Conservation (phyloP, 2,888 invertebrate genomes). For the Hedya salicella region DNA sequence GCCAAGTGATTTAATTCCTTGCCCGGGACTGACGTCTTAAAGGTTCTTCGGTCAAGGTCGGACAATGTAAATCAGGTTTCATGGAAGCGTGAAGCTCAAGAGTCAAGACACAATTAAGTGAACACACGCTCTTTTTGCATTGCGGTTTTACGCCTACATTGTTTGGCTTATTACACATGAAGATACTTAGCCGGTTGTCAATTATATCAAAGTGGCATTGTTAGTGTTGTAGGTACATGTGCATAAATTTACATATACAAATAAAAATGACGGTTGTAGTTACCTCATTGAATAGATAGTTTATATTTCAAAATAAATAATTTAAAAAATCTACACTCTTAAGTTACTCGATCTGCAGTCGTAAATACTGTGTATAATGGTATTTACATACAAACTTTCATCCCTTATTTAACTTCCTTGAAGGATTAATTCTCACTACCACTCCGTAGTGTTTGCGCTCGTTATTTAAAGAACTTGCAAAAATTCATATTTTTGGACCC, state of each 20-base stretch:
- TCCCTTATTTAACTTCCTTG: no score
- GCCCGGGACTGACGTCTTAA: slow-evolving; percentile 49
- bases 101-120: slow-evolving; percentile 36
- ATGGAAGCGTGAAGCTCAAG: slow-evolving; percentile 43
- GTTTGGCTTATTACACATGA: slow-evolving; percentile 15
- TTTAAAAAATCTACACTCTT: no score
- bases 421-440: no score
- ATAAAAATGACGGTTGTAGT: no score
- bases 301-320: no score
- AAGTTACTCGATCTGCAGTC: no score
- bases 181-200: slow-evolving; percentile 13
- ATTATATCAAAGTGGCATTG: slow-evolving; percentile 1
- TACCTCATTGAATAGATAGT: no score
- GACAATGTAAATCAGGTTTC: slow-evolving; percentile 46
- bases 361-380: no score
- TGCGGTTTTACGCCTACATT: slow-evolving; percentile 28
- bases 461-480: no score
- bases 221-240: not conserved
- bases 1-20: slow-evolving; percentile 51
- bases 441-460: no score
- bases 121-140: slow-evolving; percentile 37
- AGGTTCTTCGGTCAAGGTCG: slow-evolving; percentile 53
- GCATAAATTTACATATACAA: not conserved
- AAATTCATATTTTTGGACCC: no score
- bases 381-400: no score